These are phyloP conservation scores for Danaus melanippus DNA, from an alignment of 1,140 invertebrate genomes.

Conservation along the genomic window DNA sequence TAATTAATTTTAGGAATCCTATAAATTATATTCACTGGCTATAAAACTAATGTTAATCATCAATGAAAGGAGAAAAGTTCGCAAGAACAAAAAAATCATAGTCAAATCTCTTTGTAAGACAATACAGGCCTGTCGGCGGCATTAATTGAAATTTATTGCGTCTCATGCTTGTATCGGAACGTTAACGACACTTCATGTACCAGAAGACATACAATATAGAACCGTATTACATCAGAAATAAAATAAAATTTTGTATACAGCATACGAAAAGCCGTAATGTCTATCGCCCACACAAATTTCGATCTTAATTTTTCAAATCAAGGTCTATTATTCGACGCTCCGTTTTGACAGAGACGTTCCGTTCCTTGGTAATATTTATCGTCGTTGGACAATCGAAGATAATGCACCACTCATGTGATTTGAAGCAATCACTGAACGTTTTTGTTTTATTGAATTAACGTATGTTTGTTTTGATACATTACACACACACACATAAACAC, in stretches of 20 bases:
- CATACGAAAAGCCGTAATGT: background rate
- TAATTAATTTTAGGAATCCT: background rate
- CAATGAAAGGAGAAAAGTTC: constrained; percentile 21
- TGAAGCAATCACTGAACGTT: constrained; percentile 57
- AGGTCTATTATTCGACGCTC: constrained; percentile 21
- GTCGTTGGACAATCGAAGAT: constrained; percentile 63
- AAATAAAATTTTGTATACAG: constrained; percentile 3
- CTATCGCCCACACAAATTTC: constrained; percentile 18
- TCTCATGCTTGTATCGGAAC: constrained; percentile 40
- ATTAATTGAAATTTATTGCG: constrained; percentile 70
- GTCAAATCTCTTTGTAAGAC: constrained; percentile 58
- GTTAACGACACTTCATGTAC: constrained; percentile 36
- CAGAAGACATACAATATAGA: background rate
- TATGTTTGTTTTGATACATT: constrained; percentile 28
- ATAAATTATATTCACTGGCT: constrained; percentile 7
- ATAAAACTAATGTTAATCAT: constrained; percentile 4
- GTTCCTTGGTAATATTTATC: constrained; percentile 45
- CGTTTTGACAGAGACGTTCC: constrained; percentile 28
- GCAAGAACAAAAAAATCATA: constrained; percentile 33
- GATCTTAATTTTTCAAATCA: constrained; percentile 25
- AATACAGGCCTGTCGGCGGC: constrained; percentile 52
- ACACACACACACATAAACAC: background rate
- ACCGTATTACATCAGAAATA: background rate
- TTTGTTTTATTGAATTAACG: constrained; percentile 61
- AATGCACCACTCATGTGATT: constrained; percentile 64